Conservation (phyloP, 2,797 vertebrate species). For the Sorex maritimensis region DNA sequence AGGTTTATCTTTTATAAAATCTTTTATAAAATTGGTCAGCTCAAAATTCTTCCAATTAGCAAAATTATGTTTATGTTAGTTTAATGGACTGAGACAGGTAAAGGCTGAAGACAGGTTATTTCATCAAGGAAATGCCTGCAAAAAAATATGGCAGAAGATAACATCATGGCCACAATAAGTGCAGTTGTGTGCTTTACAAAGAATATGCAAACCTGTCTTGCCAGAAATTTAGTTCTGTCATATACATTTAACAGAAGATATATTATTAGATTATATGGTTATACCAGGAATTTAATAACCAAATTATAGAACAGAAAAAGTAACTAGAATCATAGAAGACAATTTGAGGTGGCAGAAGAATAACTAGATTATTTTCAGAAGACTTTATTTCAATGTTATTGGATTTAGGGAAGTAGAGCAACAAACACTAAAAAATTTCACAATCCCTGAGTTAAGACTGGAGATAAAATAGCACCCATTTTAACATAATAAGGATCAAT, state of each 20-base stretch:
- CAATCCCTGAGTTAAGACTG: neutral
- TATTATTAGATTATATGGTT: neutral
- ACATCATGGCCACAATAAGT: too few species aligned
- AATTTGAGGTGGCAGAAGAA: neutral
- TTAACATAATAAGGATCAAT: neutral
- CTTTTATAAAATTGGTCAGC: too few species aligned
- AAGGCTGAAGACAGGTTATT: too few species aligned
- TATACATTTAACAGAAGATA: neutral
- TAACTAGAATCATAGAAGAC: neutral
- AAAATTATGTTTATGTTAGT: too few species aligned
- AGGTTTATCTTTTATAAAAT: too few species aligned
- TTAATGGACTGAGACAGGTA: too few species aligned
- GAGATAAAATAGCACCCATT: neutral
- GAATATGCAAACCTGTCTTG: too few species aligned
- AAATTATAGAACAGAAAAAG: neutral
- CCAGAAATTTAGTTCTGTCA: neutral
- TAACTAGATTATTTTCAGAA: slow-evolving; percentile 27
- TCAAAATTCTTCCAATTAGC: too few species aligned
- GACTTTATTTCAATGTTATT: neutral
- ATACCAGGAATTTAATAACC: neutral
- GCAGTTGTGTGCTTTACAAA: too few species aligned
- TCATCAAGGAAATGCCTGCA: too few species aligned
- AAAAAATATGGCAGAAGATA: too few species aligned
- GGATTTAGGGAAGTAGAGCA: neutral
- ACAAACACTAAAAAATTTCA: neutral